Evolutionary conservation across 2,888 invertebrate genomes (phyloP).

Genomic region (Thumatha senex): DNA sequence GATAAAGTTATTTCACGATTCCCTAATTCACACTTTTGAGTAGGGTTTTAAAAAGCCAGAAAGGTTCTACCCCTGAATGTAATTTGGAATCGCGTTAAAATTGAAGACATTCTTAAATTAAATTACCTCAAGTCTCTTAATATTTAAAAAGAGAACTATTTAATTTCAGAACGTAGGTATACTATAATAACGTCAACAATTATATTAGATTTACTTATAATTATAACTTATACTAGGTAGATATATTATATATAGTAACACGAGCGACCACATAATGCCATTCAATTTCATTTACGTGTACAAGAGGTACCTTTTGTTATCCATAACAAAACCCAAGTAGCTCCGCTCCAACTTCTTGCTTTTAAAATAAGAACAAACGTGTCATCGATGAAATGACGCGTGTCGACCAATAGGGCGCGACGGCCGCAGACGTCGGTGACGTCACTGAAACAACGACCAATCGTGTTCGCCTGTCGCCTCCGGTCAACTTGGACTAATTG

Average conservation of each 20-base stretch:
- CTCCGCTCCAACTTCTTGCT: conserved; percentile 71
- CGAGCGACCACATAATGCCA: conserved; percentile 52
- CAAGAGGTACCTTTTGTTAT: conserved; percentile 67
- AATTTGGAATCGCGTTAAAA: conserved; percentile 67
- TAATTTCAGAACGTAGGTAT: too few species aligned
- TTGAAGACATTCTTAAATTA: conserved; percentile 58
- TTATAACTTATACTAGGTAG: too few species aligned
- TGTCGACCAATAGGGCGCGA: conserved; percentile 82
- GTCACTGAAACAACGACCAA: conserved; percentile 75
- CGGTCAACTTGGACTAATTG: conserved; percentile 83
- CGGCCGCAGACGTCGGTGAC: conserved; percentile 80
- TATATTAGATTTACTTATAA: too few species aligned
- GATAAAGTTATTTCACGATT: conserved; percentile 79
- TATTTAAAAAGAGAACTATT: conserved; percentile 9
- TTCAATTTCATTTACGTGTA: conserved; percentile 55
- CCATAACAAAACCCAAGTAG: conserved; percentile 70
- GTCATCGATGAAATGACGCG: conserved; percentile 83
- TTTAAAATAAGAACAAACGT: conserved; percentile 82
- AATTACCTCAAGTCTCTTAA: conserved; percentile 35
- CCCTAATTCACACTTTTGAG: conserved; percentile 78
- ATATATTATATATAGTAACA: conserved; percentile 32
- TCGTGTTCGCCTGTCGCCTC: conserved; percentile 72
- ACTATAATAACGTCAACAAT: too few species aligned
- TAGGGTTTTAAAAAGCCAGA: conserved; percentile 74
- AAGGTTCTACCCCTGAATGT: conserved; percentile 57